Evolutionary conservation across 2,797 vertebrate genomes (phyloP), one percentile per base, ranked within the genome.

Genomic region (Steatocranus sp.): DNA sequence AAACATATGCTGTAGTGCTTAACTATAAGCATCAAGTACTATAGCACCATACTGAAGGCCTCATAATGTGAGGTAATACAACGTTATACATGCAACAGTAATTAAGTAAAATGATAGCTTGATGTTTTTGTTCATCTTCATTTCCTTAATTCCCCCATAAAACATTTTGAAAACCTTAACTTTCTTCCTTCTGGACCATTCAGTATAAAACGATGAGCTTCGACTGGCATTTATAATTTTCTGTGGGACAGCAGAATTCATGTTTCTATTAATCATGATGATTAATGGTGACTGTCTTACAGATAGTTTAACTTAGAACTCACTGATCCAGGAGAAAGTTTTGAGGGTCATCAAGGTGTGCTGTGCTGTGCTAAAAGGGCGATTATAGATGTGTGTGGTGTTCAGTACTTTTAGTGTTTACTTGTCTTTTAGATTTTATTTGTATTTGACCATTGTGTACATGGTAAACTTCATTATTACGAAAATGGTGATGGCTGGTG

Each of bases 1-100:
- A 61, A 34, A n/a, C 18, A n/a, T n/a, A 61, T 34, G 10, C 18
- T 34, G 17, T 61, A 34, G 56, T 5, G 34, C 30, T 61, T 61
- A n/a, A 34, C 56, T 61, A n/a, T 34, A 61, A 41, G 41, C n/a
- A 66, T 41, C 34, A 66, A 23, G 34, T 66, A 41, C 61, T 38
- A 15, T 0, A 66, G n/a, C 61, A 66, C 61, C 12, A 41, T 41
- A 38, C 34, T 4, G 61, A 66, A 41, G 61, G n/a, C 11, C 61
- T 66, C n/a, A 38, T 66, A 41, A 41, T 66, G 36, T 25, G n/a
- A 66, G 36, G 2, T 41, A 68, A 41, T 68, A 41, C 12, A 68
- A 41, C 41, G 36, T 41, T 68, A 41, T 68, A 41, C 5, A 41
- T 41, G 2, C 8, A 68, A 25, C 36, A 41, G 20, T 41, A 41